Evolutionary conservation across 2,888 invertebrate genomes (phyloP), one percentile per base, ranked within the genome.

Genomic region (Tipula confusa): DNA sequence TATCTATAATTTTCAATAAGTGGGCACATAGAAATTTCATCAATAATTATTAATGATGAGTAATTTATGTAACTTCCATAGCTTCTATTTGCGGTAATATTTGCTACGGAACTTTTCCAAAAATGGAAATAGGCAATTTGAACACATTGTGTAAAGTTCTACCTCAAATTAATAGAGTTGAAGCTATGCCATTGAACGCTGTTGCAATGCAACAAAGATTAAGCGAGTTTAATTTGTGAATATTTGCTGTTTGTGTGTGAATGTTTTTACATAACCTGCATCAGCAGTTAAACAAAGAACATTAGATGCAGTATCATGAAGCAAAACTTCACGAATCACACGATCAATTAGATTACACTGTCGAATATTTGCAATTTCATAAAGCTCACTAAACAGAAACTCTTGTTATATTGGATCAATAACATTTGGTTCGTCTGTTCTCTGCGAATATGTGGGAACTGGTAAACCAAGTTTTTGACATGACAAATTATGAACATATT

Each of bases 61-160:
- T 0, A 5, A 38, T 28, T 79, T 29, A 83, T 24, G 9, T 28
- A 84, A 29, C 29, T 24, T 5, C 80, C 83, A 3, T 84, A 31
- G 15, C 9, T 18, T 18, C 79, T 24, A 79, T 79, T 79, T 79
- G 24, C 4, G 9, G 18, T 24, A 83, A 29, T 13, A 18, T 81
- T 38, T 15, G 28, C 24, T n/a, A 9, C 24, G 38, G 79, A 80
- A 31, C n/a, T 79, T 82, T 29, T 83, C 83, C 13, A 64, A 4
- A 29, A 29, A 82, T 15, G 84, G 29, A 86, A 84, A 18, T 87
- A 84, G 87, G 87, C 87, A 43, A 82, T 84, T 83, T 84, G 18
- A 84, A 84, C 6, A 15, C 83, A 83, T 64, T 84, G 79, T 84
- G 84, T 43, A 84, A 81, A 2, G 84, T 84, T 83, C 84, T 82